Evolutionary conservation across 2,797 vertebrate genomes (phyloP).

Genomic region (Babyrousa celebensis): DNA sequence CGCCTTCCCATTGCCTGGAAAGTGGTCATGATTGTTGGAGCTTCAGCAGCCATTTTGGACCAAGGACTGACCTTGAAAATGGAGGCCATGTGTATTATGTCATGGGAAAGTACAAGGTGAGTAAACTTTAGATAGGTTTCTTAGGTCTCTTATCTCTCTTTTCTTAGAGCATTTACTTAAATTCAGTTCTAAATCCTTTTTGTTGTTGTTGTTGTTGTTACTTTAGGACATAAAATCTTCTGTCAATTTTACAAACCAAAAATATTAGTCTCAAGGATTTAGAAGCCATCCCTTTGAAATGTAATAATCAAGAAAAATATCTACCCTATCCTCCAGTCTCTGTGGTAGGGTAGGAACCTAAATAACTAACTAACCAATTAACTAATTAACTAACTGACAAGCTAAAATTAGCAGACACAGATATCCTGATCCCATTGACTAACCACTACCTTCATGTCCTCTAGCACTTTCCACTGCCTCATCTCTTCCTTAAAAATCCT

Average conservation of each 20-base stretch:
- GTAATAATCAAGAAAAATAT: not conserved
- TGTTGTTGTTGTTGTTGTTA: too few relatives aligned
- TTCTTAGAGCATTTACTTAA: too few relatives aligned
- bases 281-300: not conserved
- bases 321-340: not conserved
- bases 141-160: not conserved
- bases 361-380: too few relatives aligned
- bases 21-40: not conserved
- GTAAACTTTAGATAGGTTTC: not conserved
- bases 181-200: too few relatives aligned
- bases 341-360: not conserved
- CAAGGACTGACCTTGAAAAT: slow-evolving; percentile 15
- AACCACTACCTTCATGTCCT: not conserved
- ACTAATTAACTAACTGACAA: too few relatives aligned
- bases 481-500: not conserved
- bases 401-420: not conserved
- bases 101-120: not conserved
- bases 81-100: not conserved
- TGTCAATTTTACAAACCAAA: too few relatives aligned
- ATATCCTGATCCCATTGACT: not conserved
- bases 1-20: not conserved
- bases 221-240: too few relatives aligned
- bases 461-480: not conserved
- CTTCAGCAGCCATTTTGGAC: not conserved
- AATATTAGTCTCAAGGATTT: not conserved